A percentile compares a stretch with the other conserved stretches of the same genome.
These are phyloP conservation scores for Cistogaster globosa DNA, from an alignment of 2,888 invertebrate genomes.

Conservation along the genomic window DNA sequence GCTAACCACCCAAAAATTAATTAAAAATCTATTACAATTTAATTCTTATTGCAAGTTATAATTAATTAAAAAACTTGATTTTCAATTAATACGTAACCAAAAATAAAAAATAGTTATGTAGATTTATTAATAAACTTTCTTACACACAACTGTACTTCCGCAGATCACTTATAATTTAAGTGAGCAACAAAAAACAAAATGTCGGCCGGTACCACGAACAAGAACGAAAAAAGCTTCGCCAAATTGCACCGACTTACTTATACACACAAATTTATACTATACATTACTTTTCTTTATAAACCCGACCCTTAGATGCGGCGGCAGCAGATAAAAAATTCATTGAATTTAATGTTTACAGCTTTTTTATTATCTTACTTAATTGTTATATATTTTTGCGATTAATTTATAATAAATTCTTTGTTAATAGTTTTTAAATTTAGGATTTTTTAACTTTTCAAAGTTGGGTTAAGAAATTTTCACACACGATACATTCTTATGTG, in stretches of 20 bases:
- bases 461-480: conserved; percentile 32
- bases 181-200: conserved; percentile 63
- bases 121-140: not conserved
- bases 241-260: not conserved
- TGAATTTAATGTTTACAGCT: not conserved
- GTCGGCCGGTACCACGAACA: conserved; percentile 44
- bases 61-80: no score
- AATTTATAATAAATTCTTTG: not conserved
- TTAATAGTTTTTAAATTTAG: not conserved
- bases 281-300: not conserved
- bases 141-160: conserved; percentile 67
- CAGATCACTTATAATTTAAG: conserved; percentile 47
- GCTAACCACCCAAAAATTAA: no score
- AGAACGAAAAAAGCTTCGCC: not conserved
- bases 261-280: conserved; percentile 12
- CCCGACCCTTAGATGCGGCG: not conserved
- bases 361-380: conserved; percentile 12
- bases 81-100: no score
- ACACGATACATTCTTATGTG: conserved; percentile 32
- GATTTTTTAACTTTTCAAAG: not conserved
- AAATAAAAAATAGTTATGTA: no score
- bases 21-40: no score
- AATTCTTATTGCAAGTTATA: no score
- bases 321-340: not conserved
- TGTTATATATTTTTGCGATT: not conserved